Evolutionary conservation across 92 coral and sea anemone species (phyloP).

Genomic region (Actinernus sp.): DNA sequence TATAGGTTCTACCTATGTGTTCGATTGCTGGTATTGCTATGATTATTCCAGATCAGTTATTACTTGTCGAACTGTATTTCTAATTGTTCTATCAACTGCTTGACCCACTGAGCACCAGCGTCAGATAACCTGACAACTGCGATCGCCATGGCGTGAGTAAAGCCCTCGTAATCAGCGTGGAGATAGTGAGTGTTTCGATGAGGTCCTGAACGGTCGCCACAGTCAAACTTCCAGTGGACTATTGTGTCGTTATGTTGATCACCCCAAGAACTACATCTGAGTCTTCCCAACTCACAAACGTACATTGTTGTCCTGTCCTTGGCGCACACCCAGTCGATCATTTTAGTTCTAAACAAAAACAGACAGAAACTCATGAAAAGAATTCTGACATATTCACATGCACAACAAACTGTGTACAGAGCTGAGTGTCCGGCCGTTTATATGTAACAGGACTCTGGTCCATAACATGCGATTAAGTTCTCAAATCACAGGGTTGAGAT

Average conservation of each 20-base stretch:
- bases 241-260: conserved; percentile 15
- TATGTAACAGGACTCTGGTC: too few species aligned
- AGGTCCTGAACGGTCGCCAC: conserved; percentile 38
- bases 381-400: too few species aligned
- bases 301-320: conserved; percentile 9
- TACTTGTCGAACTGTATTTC: conserved; percentile 15
- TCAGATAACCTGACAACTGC: background rate
- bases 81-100: background rate
- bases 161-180: conserved; percentile 21
- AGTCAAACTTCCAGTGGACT: conserved; percentile 49
- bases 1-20: too few species aligned
- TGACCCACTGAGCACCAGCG: conserved; percentile 25
- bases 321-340: conserved; percentile 37
- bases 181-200: conserved; percentile 24
- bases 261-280: background rate
- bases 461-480: too few species aligned
- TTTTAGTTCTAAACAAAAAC: too few species aligned
- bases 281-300: conserved; percentile 19
- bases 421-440: too few species aligned
- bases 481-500: too few species aligned
- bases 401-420: too few species aligned
- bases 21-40: too few species aligned
- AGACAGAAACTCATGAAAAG: too few species aligned
- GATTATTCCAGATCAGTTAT: too few species aligned
- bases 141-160: conserved; percentile 28